A percentile compares a stretch with the other conserved stretches of the same genome.
These are phyloP conservation scores for Nemotelus pantherinus DNA, from an alignment of 2,888 invertebrate genomes.

Conservation along the genomic window DNA sequence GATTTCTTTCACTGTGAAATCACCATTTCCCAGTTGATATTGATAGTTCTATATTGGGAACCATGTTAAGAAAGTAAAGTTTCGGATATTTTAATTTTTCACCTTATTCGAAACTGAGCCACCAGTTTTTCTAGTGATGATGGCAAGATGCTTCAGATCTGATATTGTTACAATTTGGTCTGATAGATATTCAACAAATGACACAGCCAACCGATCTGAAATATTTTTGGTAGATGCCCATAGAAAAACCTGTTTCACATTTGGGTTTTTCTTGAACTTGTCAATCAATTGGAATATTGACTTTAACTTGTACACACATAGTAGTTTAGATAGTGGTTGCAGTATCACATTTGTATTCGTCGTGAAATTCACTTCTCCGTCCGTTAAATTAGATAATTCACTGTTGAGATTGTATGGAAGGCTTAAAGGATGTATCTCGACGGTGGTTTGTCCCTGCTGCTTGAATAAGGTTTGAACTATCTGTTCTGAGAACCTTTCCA, in stretches of 20 bases:
- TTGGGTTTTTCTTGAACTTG: conserved; percentile 55
- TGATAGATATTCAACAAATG: conserved; percentile 61
- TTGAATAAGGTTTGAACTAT: conserved; percentile 58
- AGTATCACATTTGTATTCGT: conserved; percentile 55
- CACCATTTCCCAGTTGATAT: conserved; percentile 56
- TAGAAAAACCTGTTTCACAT: conserved; percentile 59
- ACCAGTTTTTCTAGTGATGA: conserved; percentile 58
- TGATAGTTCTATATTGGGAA: conserved; percentile 54
- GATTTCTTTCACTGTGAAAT: conserved; percentile 55
- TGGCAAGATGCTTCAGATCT: conserved; percentile 55
- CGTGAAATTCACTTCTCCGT: neutral
- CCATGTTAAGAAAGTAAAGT: neutral
- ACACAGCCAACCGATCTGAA: conserved; percentile 57
- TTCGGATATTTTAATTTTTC: conserved; percentile 15
- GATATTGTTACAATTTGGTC: conserved; percentile 59
- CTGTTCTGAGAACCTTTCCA: conserved; percentile 59
- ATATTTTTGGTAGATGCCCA: conserved; percentile 60
- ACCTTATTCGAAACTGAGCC: conserved; percentile 59
- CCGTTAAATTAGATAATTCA: neutral
- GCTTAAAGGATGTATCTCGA: neutral
- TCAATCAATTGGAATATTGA: conserved; percentile 58
- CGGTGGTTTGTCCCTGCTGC: conserved; percentile 58
- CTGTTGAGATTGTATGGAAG: neutral
- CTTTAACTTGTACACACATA: conserved; percentile 56
- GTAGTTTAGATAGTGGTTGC: conserved; percentile 59